A percentile compares a stretch with the other conserved stretches of the same genome.
These are phyloP conservation scores for Ammodytes marinus DNA, from an alignment of 2,113 vertebrate genomes.

Conservation along the genomic window DNA sequence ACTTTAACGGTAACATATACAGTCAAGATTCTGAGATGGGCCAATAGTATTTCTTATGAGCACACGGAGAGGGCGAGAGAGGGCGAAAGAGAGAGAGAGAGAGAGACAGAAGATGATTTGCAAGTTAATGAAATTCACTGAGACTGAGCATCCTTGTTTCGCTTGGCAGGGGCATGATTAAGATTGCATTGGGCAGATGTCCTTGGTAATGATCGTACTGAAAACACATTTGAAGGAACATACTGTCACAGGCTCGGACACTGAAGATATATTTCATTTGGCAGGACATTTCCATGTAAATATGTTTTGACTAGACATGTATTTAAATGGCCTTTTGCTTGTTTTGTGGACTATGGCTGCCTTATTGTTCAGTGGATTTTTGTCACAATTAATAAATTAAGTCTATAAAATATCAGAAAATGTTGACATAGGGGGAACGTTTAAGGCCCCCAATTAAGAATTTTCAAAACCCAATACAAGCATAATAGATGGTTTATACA, in stretches of 20 bases:
- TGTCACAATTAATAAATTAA: background rate
- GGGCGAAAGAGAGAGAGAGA: background rate
- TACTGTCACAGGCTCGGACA: conserved; percentile 18
- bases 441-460: too few relatives aligned
- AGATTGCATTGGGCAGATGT: conserved; percentile 61
- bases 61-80: conserved; percentile 9
- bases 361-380: background rate
- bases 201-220: conserved; percentile 45
- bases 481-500: too few relatives aligned
- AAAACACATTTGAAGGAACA: conserved; percentile 44
- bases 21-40: conserved; percentile 22
- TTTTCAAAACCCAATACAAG: too few relatives aligned
- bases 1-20: conserved; percentile 45
- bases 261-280: conserved; percentile 8
- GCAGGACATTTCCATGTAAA: conserved; percentile 1
- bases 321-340: conserved; percentile 20
- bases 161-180: conserved; percentile 61
- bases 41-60: conserved; percentile 14
- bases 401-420: background rate
- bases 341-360: background rate
- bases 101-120: conserved; percentile 19
- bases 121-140: conserved; percentile 64
- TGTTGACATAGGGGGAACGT: background rate
- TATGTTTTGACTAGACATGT: conserved; percentile 7
- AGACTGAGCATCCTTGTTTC: conserved; percentile 48